Evolutionary conservation across 1,140 invertebrate genomes (phyloP), one percentile per base, ranked within the genome.

Genomic region (Drosophila elegans): DNA sequence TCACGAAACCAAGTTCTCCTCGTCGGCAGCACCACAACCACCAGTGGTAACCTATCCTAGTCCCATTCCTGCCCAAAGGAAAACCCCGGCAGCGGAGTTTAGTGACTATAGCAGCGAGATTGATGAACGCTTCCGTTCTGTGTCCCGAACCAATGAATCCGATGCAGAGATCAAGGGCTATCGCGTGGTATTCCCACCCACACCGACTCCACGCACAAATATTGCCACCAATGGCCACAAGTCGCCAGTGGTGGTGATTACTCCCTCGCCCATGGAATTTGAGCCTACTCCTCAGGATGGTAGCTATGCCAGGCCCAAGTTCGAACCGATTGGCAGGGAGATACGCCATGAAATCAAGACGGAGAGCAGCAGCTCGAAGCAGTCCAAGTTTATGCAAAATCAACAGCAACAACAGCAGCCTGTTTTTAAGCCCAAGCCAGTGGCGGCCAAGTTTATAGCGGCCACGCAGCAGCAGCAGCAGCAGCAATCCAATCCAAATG

Each of bases 21-120:
- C 91, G 92, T 34, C 72, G 1, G n/a, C 44, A 1, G 80, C 45
- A 75, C 3, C 79, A 56, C 3, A 78, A 56, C 75, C 93, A 45
- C 73, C 92, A 3, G 80, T 82, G 52, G 61, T 93, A 90, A 45
- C 93, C 90, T 69, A 94, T 94, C 59, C 94, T 93, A 90, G 72
- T 62, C 86, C 86, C 6, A 78, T 90, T 64, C 86, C 66, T 94
- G 94, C 92, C 94, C 95, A 72, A 94, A 94, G 39, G 95, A 95
- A 94, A 95, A 96, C 93, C 84, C 95, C 49, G 94, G 95, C 84
- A 78, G 94, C 95, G 48, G 95, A 96, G 92, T 96, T 95, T 81
- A 95, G 95, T 80, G 96, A 96, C 80, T 96, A 96, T 74, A 95
- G 96, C 91, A 96, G 95, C 81, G 95, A 97, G 81, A 95, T 95